phyloP scores from a whole-genome alignment of 2,888 invertebrate species.

The Slavum lentiscoides region DNA sequence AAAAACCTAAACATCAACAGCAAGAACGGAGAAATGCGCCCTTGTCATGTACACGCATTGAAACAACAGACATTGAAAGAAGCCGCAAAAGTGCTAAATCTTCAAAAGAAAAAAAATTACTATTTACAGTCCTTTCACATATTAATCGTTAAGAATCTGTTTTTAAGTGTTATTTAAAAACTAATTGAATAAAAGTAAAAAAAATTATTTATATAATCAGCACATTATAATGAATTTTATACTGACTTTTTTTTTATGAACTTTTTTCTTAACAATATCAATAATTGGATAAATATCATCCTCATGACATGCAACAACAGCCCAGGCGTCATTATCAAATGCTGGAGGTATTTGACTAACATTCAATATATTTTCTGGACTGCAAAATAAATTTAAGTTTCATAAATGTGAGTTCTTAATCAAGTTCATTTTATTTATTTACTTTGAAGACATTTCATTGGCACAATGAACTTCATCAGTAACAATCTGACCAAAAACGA shows the following conservation, averaged over 20 bases:
- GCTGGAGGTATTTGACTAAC: constrained; percentile 25
- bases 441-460: constrained; percentile 6
- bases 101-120: too few species aligned
- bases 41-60: background rate
- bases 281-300: background rate
- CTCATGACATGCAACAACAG: background rate
- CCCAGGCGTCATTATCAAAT: background rate
- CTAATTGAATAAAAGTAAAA: too few species aligned
- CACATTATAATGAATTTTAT: background rate
- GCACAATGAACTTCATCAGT: constrained; percentile 11
- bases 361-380: constrained; percentile 24
- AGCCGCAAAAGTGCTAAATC: background rate
- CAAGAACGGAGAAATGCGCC: too few species aligned
- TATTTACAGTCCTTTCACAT: too few species aligned
- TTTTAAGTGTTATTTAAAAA: too few species aligned
- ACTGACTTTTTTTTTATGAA: constrained; percentile 13
- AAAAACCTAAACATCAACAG: too few species aligned
- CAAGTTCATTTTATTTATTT: background rate
- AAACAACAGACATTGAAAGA: background rate
- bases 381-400: background rate
- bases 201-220: too few species aligned
- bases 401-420: background rate
- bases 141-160: too few species aligned
- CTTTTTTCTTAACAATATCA: background rate
- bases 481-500: constrained; percentile 32